phyloP scores from a whole-genome alignment of 2,888 invertebrate genomes.

The Oxycera nigricornis region DNA sequence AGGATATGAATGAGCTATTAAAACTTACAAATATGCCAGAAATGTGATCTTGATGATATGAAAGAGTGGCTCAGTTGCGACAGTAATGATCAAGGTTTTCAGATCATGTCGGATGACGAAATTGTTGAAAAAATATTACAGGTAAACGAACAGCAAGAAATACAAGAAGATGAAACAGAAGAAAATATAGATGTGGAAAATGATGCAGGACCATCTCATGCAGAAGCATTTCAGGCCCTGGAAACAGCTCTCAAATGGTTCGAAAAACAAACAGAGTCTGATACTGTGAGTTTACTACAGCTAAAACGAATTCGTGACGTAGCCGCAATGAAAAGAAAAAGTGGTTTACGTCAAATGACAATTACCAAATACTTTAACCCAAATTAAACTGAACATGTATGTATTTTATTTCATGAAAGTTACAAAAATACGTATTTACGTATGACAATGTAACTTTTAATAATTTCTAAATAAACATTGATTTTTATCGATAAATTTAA shows the following conservation, averaged over 20 bases:
- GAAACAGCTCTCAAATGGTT: constrained; percentile 47
- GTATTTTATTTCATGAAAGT: background rate
- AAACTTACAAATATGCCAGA: background rate
- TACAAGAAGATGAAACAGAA: background rate
- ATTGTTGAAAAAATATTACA: constrained; percentile 5
- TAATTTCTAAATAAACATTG: too few relatives aligned
- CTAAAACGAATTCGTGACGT: constrained; percentile 42
- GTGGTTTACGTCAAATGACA: constrained; percentile 7
- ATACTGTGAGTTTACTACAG: constrained; percentile 35
- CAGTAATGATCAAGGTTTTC: constrained; percentile 40
- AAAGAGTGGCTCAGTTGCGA: constrained; percentile 48
- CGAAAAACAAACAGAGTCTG: constrained; percentile 46
- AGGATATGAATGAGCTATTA: background rate
- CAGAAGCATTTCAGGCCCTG: constrained; percentile 45
- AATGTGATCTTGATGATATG: constrained; percentile 46
- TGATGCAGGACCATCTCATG: constrained; percentile 43
- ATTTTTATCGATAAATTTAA: too few relatives aligned
- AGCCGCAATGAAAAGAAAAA: constrained; percentile 44
- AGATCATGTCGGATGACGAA: constrained; percentile 33
- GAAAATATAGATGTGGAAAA: constrained; percentile 14
- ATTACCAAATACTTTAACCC: constrained; percentile 17
- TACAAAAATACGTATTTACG: too few relatives aligned
- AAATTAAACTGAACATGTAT: background rate
- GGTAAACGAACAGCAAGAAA: background rate
- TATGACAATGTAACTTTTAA: too few relatives aligned